These are phyloP conservation scores for Lerista edwardsae DNA, from an alignment of 2,797 vertebrate species.

Conservation along the genomic window DNA sequence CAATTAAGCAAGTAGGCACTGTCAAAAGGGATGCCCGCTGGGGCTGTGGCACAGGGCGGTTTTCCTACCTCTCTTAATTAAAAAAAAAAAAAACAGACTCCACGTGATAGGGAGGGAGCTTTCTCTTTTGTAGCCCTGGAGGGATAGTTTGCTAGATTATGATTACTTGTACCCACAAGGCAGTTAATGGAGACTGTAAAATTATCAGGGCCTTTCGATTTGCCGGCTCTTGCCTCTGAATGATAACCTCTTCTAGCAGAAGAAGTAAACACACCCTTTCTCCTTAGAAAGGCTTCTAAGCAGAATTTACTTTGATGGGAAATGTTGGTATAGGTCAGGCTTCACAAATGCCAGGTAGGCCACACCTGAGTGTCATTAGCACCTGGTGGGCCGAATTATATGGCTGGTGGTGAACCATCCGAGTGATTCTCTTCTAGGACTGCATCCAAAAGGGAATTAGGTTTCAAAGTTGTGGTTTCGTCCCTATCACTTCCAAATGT, in stretches of 20 bases:
- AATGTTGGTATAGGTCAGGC: background rate
- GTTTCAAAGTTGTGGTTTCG: background rate
- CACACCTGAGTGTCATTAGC: no score
- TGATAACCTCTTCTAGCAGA: background rate
- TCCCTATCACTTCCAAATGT: background rate
- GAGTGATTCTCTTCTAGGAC: no score
- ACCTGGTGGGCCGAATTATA: background rate
- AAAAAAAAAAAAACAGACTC: background rate
- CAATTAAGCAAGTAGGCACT: slow-evolving; percentile 25
- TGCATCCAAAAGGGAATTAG: background rate
- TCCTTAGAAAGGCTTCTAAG: background rate
- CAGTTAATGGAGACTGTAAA: background rate
- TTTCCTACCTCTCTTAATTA: background rate
- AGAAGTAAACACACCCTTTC: background rate
- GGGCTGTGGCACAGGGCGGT: background rate
- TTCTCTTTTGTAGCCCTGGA: background rate
- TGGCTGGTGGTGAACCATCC: background rate
- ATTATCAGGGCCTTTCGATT: background rate
- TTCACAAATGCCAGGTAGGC: background rate
- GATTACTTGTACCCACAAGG: background rate
- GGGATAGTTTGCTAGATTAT: background rate
- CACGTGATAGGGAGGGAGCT: no score
- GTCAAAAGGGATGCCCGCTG: background rate
- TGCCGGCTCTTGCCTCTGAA: background rate
- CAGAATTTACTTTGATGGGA: background rate